Conservation (phyloP, 2,888 invertebrate species). For the Oscheius sp. region DNA sequence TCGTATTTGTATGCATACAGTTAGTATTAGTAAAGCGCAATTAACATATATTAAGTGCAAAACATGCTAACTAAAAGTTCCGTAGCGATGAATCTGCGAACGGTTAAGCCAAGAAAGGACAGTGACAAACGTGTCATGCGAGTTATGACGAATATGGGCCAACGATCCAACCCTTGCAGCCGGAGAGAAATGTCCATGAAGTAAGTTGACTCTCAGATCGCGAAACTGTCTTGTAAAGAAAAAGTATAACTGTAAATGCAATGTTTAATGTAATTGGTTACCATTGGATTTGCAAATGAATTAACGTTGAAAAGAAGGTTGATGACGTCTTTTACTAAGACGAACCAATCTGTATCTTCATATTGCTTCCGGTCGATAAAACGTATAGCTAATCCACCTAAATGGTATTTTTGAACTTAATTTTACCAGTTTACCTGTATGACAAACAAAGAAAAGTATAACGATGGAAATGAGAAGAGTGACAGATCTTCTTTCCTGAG, state of each 20-base stretch:
- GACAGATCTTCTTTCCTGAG: slow-evolving; percentile 58
- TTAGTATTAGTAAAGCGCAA: no score
- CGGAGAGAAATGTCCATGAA: slow-evolving; percentile 38
- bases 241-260: slow-evolving; percentile 62
- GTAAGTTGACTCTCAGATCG: slow-evolving; percentile 54
- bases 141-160: slow-evolving; percentile 1
- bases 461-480: slow-evolving; percentile 67
- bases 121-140: slow-evolving; percentile 18
- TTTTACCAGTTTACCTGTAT: slow-evolving; percentile 54
- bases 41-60: no score
- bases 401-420: not conserved
- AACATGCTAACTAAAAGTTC: not conserved
- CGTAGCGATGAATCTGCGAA: not conserved
- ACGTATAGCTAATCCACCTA: slow-evolving; percentile 64
- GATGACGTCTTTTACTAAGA: slow-evolving; percentile 65
- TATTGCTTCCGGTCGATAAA: slow-evolving; percentile 60
- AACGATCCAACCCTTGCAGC: slow-evolving; percentile 25
- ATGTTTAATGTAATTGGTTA: slow-evolving; percentile 25
- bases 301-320: slow-evolving; percentile 69
- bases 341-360: slow-evolving; percentile 52
- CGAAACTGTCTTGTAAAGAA: slow-evolving; percentile 69
- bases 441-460: slow-evolving; percentile 66
- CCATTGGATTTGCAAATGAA: slow-evolving; percentile 67
- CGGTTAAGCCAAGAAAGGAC: slow-evolving; percentile 1
- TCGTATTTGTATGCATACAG: no score